Evolutionary conservation across 2,113 vertebrate species (phyloP).

Genomic region (Pavo muticus): DNA sequence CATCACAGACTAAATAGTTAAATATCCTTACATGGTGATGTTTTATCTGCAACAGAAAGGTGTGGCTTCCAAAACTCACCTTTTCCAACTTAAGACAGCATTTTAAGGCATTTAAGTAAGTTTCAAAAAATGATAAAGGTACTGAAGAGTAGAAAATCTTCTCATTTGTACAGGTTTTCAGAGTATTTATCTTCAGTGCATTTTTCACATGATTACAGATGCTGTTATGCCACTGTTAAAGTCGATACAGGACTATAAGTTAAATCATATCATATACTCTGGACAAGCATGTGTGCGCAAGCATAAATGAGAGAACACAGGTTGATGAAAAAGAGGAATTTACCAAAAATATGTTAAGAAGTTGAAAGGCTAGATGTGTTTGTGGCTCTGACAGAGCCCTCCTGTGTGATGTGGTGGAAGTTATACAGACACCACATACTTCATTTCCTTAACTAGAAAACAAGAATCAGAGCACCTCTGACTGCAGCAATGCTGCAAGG

Average conservation of each 20-base stretch:
- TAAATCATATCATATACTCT: background rate
- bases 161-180: background rate
- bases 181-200: background rate
- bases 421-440: background rate
- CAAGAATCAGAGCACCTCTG: background rate
- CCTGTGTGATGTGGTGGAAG: background rate
- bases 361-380: background rate
- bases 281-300: no score
- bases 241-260: background rate
- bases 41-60: background rate
- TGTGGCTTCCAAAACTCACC: background rate
- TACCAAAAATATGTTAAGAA: background rate
- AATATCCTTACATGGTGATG: background rate
- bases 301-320: background rate
- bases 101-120: background rate
- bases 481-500: background rate
- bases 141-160: background rate
- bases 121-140: background rate
- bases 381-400: background rate
- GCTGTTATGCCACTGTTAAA: background rate
- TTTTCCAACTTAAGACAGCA: rapidly evolving
- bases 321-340: background rate
- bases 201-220: background rate
- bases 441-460: background rate
- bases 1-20: background rate